A percentile compares a stretch with the other conserved stretches of the same genome.
Evolutionary conservation across 1,140 invertebrate genomes (phyloP).

Genomic region (Bemisia tabaci): DNA sequence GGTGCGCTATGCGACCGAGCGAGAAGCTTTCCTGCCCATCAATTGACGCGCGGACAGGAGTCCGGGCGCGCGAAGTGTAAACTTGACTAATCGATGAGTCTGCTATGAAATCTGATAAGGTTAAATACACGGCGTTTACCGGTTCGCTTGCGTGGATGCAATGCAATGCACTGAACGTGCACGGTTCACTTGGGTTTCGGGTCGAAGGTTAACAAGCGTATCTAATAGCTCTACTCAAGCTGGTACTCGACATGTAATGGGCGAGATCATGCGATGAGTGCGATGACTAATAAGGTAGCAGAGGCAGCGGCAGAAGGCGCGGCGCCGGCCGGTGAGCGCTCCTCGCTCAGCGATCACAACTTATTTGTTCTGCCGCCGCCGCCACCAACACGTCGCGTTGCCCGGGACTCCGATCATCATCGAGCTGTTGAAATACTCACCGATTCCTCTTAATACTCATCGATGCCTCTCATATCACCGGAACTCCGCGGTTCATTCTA

Average conservation of each 20-base stretch:
- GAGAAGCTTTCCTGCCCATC: too few relatives aligned
- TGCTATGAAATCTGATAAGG: not conserved
- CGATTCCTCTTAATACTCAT: too few relatives aligned
- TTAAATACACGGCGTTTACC: not conserved
- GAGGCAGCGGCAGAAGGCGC: not conserved
- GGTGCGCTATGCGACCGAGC: too few relatives aligned
- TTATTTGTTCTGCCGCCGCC: too few relatives aligned
- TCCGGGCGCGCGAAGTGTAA: not conserved
- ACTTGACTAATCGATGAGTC: not conserved
- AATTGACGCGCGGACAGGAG: too few relatives aligned
- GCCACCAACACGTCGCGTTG: too few relatives aligned
- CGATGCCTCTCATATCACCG: too few relatives aligned
- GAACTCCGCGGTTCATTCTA: too few relatives aligned
- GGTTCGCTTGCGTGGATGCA: not conserved
- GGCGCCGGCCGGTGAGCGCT: not conserved
- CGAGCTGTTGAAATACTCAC: too few relatives aligned
- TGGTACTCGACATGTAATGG: not conserved
- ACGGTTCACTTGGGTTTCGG: not conserved
- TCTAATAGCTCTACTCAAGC: not conserved
- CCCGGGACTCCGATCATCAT: too few relatives aligned
- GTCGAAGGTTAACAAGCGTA: not conserved
- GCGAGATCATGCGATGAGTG: not conserved
- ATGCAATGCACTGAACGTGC: not conserved
- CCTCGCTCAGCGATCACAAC: too few relatives aligned
- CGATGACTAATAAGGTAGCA: not conserved